A percentile compares a stretch with the other conserved stretches of the same genome.
phyloP scores from a whole-genome alignment of 2,888 invertebrate species.

The Lysandra coridon region DNA sequence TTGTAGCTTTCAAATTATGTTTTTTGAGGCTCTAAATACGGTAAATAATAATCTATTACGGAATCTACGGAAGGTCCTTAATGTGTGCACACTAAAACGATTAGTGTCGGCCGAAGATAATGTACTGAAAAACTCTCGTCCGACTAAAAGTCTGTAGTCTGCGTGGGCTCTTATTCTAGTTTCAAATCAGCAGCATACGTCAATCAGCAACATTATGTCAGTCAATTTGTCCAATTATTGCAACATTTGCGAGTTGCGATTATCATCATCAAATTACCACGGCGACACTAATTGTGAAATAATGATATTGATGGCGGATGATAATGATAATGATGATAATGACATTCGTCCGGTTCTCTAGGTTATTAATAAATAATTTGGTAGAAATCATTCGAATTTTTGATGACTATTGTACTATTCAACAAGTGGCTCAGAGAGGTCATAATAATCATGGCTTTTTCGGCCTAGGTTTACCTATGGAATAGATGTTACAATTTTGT shows the following conservation, averaged over 20 bases:
- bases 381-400: not conserved
- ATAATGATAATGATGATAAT: not conserved
- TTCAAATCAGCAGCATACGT: not conserved
- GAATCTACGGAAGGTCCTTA: too few relatives aligned
- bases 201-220: not conserved
- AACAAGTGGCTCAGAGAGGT: too few relatives aligned
- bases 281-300: not conserved
- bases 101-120: too few relatives aligned
- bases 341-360: constrained; percentile 1
- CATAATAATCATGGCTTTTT: too few relatives aligned
- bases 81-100: too few relatives aligned
- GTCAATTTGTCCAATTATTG: not conserved
- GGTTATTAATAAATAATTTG: constrained; percentile 4
- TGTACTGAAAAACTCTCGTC: too few relatives aligned
- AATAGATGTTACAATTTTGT: too few relatives aligned
- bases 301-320: not conserved
- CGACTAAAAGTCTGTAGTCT: too few relatives aligned
- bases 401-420: not conserved
- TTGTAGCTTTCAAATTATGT: too few relatives aligned
- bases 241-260: not conserved
- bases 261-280: constrained; percentile 1
- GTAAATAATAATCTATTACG: too few relatives aligned
- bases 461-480: too few relatives aligned
- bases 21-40: too few relatives aligned
- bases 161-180: not conserved